Base-by-base conservation (phyloP, 2,797 vertebrate species). In the Halcyon chelicuti region DNA sequence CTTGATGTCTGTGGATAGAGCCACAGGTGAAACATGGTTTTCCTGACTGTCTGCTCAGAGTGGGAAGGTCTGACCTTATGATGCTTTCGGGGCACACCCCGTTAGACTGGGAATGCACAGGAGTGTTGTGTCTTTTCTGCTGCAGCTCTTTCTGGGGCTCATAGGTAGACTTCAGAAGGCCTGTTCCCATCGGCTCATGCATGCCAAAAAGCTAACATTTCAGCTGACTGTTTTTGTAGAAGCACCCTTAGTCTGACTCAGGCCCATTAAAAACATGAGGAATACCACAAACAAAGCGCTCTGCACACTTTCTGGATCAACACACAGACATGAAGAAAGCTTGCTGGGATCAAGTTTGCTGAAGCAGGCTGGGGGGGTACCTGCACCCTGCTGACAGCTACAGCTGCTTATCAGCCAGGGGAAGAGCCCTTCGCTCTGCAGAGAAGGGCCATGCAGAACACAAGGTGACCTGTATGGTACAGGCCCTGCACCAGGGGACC, bases 381-480 rank as follows among this genome's bases (percentile, higher is more conserved):
- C n/a, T 14, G 21, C 7, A 73, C 12, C 57, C 65, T 33, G 19
- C 55, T 23, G 49, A 60, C 10, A 55, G 35, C 31, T 60, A 18
- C 1, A 7, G 72, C 67, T 86, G 55, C 14, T 42, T 16, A 6
- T 52, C n/a, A 75, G 60, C 46, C n/a, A 31, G 17, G 44, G n/a
- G 16, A 39, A 54, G 29, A 76, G 15, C 40, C 31, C 22, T 55
- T 62, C 2, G 2, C 14, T 12, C 22, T 1, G 1, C 22, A 31
- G 23, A 71, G 44, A 42, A 71, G 23, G 40, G 13, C 3, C 7
- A 40, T 15, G 19, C 26, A 28, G 9, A 95, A 77, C 12, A 78
- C 14, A 22, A n/a, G 14, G 39, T 61, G 39, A 22, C 5, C 4
- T 16, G 19, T 0, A 1, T 28, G 17, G 74, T 66, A n/a, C 1